phyloP scores from a whole-genome alignment of 2,888 invertebrate genomes.

The Dendrolimus houi region DNA sequence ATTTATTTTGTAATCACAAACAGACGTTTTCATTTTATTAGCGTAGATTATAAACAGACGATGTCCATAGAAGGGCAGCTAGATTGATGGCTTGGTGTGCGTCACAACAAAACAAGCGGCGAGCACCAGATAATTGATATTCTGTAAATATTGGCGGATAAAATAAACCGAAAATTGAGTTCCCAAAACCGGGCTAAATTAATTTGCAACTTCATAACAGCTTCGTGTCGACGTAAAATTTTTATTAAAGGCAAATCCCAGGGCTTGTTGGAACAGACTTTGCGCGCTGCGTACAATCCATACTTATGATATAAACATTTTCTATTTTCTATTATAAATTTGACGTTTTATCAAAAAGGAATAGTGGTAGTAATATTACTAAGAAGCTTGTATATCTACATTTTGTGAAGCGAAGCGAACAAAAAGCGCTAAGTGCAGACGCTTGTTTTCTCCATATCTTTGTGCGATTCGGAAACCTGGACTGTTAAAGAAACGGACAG shows the following conservation, averaged over 20 bases:
- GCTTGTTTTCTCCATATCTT: too few relatives aligned
- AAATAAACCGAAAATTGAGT: conserved; percentile 72
- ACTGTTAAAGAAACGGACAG: too few relatives aligned
- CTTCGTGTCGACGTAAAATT: conserved; percentile 51
- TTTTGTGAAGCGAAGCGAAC: too few relatives aligned
- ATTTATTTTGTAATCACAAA: too few relatives aligned
- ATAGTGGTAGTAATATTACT: too few relatives aligned
- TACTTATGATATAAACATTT: conserved; percentile 7
- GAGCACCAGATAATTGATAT: conserved; percentile 63
- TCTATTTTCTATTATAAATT: background rate
- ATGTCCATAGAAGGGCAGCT: conserved; percentile 28
- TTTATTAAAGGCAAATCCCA: conserved; percentile 60
- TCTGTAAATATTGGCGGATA: conserved; percentile 71
- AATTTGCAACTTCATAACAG: conserved; percentile 72
- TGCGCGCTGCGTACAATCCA: conserved; percentile 22
- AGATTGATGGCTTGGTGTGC: conserved; percentile 40
- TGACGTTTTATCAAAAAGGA: too few relatives aligned
- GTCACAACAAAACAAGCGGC: conserved; percentile 22
- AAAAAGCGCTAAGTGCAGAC: too few relatives aligned
- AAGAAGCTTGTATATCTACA: too few relatives aligned
- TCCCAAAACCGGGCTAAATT: conserved; percentile 67
- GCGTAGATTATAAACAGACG: background rate
- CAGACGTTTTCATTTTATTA: too few relatives aligned
- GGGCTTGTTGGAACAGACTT: conserved; percentile 26
- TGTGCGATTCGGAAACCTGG: too few relatives aligned